Evolutionary conservation across 92 coral and sea anemone species (phyloP).

Genomic region (Pocillopora meandrina): DNA sequence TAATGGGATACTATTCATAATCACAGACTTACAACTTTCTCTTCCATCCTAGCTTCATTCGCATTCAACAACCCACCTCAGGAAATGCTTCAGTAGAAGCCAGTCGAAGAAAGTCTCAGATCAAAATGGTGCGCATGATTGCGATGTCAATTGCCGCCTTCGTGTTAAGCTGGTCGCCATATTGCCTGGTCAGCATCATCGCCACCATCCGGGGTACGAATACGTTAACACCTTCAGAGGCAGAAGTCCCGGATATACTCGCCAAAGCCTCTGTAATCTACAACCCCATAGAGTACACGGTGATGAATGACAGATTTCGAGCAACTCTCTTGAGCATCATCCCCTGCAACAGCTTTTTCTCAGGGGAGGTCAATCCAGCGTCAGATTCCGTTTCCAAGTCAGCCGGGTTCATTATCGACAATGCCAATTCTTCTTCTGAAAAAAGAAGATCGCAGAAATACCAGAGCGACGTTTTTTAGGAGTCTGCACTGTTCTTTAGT

Average conservation of each 20-base stretch:
- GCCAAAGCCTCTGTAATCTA: constrained; percentile 83
- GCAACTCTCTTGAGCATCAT: constrained; percentile 16
- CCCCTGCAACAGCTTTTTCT: neutral
- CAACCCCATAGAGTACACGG: constrained; percentile 67
- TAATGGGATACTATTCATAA: too few species aligned
- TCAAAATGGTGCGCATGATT: constrained; percentile 55
- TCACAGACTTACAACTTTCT: neutral
- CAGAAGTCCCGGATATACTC: constrained; percentile 69
- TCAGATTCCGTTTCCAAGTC: neutral
- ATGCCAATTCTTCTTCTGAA: too few species aligned
- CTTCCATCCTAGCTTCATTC: constrained; percentile 24
- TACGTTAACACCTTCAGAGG: constrained; percentile 45
- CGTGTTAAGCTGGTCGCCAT: constrained; percentile 77
- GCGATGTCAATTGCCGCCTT: constrained; percentile 63
- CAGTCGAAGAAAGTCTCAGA: constrained; percentile 42
- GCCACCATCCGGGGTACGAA: constrained; percentile 54
- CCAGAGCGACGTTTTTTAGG: too few species aligned
- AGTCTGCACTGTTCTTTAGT: too few species aligned
- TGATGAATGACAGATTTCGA: constrained; percentile 59
- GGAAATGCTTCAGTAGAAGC: constrained; percentile 30
- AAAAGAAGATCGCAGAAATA: too few species aligned
- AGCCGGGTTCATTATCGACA: too few species aligned
- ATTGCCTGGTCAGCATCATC: constrained; percentile 61
- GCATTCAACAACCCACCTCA: constrained; percentile 27
- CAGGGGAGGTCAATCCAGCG: neutral